A percentile compares a stretch with the other conserved stretches of the same genome.
Conservation (phyloP, 2,113 vertebrate genomes). For the Puntigrus tetrazona region DNA sequence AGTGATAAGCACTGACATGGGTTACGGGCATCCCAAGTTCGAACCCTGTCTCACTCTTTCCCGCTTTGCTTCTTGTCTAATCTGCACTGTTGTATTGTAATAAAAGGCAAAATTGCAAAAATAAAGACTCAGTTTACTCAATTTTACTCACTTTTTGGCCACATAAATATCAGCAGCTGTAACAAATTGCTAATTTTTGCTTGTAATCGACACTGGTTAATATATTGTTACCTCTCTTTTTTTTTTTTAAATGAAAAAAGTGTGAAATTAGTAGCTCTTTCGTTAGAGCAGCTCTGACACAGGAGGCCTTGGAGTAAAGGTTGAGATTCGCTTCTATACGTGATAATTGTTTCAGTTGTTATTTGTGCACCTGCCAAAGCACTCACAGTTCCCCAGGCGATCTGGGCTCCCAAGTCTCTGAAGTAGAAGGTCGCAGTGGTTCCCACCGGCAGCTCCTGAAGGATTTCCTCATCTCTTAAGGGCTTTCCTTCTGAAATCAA, state of each 20-base stretch:
- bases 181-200: too few species aligned
- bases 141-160: not conserved
- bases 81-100: too few species aligned
- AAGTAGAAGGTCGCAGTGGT: slow-evolving; percentile 94
- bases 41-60: too few species aligned
- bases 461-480: slow-evolving; percentile 87
- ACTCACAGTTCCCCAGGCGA: slow-evolving; percentile 95
- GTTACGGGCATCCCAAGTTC: too few species aligned
- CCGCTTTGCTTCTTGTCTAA: too few species aligned
- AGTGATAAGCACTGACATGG: too few species aligned
- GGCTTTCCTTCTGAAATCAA: slow-evolving; percentile 82
- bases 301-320: not conserved
- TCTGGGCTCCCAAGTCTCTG: slow-evolving; percentile 89
- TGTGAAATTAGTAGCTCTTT: not conserved
- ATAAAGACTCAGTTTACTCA: too few species aligned
- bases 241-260: not conserved
- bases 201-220: not conserved
- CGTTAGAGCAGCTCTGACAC: not conserved
- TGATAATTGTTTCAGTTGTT: not conserved
- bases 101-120: too few species aligned
- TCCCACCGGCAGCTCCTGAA: slow-evolving; percentile 92
- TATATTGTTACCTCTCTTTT: not conserved
- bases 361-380: not conserved
- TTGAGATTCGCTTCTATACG: not conserved
- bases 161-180: not conserved